Percentiles rank a stretch among this genome's conserved stretches.
phyloP scores from a whole-genome alignment of 1,140 invertebrate genomes.

The Apis mellifera region DNA sequence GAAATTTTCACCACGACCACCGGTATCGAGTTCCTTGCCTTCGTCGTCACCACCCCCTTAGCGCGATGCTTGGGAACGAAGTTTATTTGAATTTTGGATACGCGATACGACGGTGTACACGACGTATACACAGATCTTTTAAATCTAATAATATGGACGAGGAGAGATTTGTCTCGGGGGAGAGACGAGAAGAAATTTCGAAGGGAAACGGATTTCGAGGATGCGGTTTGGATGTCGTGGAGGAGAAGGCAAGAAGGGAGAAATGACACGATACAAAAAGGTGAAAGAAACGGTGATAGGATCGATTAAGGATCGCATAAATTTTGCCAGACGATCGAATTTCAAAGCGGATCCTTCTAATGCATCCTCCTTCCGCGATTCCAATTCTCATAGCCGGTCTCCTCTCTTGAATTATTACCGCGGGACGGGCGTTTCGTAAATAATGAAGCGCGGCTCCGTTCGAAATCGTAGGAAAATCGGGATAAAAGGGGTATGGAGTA shows the following conservation, averaged over 20 bases:
- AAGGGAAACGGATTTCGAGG: no score
- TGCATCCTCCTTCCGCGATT: slow-evolving; percentile 41
- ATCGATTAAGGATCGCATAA: slow-evolving; percentile 53
- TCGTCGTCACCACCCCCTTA: neutral
- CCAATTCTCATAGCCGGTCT: slow-evolving; percentile 42
- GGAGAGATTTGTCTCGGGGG: no score
- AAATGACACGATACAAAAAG: neutral
- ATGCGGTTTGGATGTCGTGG: no score
- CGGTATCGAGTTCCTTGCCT: neutral
- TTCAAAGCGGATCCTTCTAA: slow-evolving; percentile 46
- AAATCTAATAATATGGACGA: no score
- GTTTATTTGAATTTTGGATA: neutral
- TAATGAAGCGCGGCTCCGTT: slow-evolving; percentile 46
- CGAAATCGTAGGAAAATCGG: slow-evolving; percentile 33
- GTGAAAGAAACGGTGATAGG: slow-evolving; percentile 22
- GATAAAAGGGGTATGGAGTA: neutral
- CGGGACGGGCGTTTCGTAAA: slow-evolving; percentile 38
- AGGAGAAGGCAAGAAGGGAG: neutral
- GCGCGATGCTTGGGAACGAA: neutral
- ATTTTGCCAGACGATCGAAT: slow-evolving; percentile 47
- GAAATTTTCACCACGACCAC: slow-evolving; percentile 45
- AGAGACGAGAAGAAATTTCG: neutral
- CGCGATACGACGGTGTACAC: no score
- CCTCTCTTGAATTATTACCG: slow-evolving; percentile 55
- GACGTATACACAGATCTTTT: no score